Base-by-base conservation (phyloP, 2,113 vertebrate genomes). In the Daubentonia madagascariensis region DNA sequence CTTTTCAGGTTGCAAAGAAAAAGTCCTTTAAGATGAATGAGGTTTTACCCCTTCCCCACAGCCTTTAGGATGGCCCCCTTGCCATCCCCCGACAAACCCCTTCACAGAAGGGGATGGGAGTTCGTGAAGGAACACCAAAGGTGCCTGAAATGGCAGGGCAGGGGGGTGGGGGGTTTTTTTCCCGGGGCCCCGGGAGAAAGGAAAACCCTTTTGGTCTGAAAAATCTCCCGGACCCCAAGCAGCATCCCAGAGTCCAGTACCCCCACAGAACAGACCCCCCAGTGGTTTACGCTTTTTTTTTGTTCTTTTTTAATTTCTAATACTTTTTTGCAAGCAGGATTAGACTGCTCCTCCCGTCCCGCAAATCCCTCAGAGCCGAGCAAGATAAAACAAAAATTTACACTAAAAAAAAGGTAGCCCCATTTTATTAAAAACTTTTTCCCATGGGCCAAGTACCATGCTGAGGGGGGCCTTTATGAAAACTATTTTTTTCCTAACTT, bases 11-110 rank as follows among this genome's bases (percentile, higher is more conserved):
- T 97, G 99, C 99, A 88, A 99, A 99, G 98, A 99, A 99, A 95
- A 96, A 99, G 81, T 99, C 99, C 35, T 98, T 99, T 96, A 99
- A 99, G 98, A 97, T 99, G 98, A 99, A 99, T 0, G 99, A 99
- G 91, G 99, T 99, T n/a, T 99, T 99, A n/a, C n/a, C n/a, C n/a
- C n/a, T n/a, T n/a, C n/a, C n/a, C 99, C 99, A 99, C 2, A 99
- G 97, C 99, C 99, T 99, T 99, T 97, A 99, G 99, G 99, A 99
- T 14, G 99, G 99, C 43, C 99, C 99, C 1, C 97, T 99, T 83
- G 99, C 99, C 94, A 98, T 99, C n/a, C 97, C 99, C 99, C 0
- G 99, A 99, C 63, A 99, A 99, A 67, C n/a, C 99, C 99, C 45
- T 98, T 99, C 96, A 99, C 99, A 0, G 99, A 99, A 96, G 99